phyloP scores from a whole-genome alignment of 2,888 invertebrate genomes.

The Xestia sexstrigata region DNA sequence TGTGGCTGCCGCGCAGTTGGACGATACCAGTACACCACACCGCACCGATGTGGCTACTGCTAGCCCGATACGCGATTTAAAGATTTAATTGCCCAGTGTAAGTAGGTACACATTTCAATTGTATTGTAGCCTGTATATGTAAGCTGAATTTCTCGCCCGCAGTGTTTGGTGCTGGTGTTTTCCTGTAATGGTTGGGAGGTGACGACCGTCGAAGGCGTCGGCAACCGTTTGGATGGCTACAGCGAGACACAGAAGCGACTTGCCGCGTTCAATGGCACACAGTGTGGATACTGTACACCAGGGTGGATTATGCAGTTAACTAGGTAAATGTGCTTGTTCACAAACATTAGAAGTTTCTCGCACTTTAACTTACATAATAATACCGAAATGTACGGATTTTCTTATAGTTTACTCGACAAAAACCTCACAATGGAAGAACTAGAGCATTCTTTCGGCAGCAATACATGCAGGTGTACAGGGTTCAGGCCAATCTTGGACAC shows the following conservation, averaged over 20 bases:
- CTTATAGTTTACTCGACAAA: constrained; percentile 79
- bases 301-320: constrained; percentile 94
- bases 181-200: constrained; percentile 92
- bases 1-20: background rate
- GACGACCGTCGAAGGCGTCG: constrained; percentile 93
- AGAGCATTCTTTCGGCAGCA: constrained; percentile 94
- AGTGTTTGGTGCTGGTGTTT: constrained; percentile 89
- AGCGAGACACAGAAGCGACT: constrained; percentile 92
- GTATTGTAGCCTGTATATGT: background rate
- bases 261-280: constrained; percentile 91
- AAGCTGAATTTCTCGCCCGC: constrained; percentile 10
- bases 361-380: background rate
- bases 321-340: constrained; percentile 86
- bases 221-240: constrained; percentile 91
- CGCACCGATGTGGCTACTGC: background rate
- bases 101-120: background rate
- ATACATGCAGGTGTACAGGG: constrained; percentile 95
- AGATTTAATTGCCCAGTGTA: background rate
- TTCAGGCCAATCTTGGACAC: constrained; percentile 94
- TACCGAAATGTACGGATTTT: background rate
- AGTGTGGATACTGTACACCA: constrained; percentile 94
- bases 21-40: background rate
- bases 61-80: background rate
- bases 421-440: constrained; percentile 92
- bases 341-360: background rate